A percentile compares a stretch with the other conserved stretches of the same genome.
These are phyloP conservation scores for Drosophila infuscata DNA, from an alignment of 2,888 invertebrate genomes.

Conservation along the genomic window DNA sequence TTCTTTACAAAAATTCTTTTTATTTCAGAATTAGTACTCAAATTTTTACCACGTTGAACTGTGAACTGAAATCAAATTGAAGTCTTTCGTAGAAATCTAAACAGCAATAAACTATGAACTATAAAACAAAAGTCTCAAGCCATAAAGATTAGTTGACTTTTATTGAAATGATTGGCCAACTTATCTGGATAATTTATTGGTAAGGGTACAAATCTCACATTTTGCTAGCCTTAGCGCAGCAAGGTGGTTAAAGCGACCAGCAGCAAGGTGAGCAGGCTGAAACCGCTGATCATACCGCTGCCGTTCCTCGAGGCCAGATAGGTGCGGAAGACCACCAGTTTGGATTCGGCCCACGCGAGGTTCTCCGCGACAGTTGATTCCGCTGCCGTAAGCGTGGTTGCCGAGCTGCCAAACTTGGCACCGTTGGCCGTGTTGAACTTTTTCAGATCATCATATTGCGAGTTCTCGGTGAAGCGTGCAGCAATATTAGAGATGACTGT, in stretches of 20 bases:
- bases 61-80: too few species aligned
- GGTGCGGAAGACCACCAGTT: constrained; percentile 66
- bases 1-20: neutral
- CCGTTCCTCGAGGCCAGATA: constrained; percentile 65
- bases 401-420: constrained; percentile 74
- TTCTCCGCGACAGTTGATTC: constrained; percentile 78
- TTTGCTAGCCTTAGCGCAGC: constrained; percentile 53
- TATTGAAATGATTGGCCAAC: constrained; percentile 34
- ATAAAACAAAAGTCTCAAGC: neutral
- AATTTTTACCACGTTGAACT: too few species aligned
- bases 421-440: constrained; percentile 70
- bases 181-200: constrained; percentile 56
- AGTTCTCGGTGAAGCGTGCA: constrained; percentile 78
- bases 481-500: constrained; percentile 81
- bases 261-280: constrained; percentile 65
- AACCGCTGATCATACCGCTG: constrained; percentile 57
- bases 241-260: constrained; percentile 54
- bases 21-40: neutral
- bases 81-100: neutral
- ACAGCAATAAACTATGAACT: neutral
- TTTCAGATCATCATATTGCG: constrained; percentile 69
- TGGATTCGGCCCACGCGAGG: constrained; percentile 77
- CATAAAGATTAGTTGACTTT: constrained; percentile 39
- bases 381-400: constrained; percentile 70
- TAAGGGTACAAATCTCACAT: constrained; percentile 30